These are phyloP conservation scores for Dolichopus griseipennis DNA, from an alignment of 2,888 invertebrate species.

Conservation along the genomic window DNA sequence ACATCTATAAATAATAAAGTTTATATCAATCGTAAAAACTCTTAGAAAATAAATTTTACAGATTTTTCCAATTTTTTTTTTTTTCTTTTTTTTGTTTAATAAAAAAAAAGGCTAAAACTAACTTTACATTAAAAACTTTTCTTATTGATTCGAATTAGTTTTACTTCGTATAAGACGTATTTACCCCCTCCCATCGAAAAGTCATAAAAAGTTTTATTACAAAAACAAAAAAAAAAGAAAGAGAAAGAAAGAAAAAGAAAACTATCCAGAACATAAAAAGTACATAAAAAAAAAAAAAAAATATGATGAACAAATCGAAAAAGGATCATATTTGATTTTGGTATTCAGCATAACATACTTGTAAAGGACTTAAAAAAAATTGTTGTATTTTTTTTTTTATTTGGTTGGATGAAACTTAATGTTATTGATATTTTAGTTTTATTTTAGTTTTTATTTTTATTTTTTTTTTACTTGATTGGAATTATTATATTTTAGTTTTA, in stretches of 20 bases:
- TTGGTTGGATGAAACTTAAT: neutral
- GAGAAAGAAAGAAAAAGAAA: neutral
- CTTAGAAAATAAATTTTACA: neutral
- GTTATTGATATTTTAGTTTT: neutral
- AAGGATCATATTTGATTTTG: neutral
- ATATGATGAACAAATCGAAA: neutral
- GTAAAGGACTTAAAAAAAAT: neutral
- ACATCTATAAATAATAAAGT: neutral
- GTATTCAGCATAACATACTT: neutral
- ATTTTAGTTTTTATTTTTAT: no score
- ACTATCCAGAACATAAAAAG: neutral
- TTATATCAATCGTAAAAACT: neutral
- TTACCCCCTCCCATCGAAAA: neutral
- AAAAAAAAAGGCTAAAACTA: neutral
- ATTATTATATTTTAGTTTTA: no score
- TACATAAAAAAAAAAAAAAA: neutral
- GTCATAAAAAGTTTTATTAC: slow-evolving; percentile 4
- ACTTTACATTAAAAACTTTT: neutral
- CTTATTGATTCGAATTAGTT: no score
- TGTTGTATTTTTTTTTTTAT: neutral
- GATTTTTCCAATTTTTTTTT: neutral
- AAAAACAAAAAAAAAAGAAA: neutral
- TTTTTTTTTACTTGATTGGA: no score
- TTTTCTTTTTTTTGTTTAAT: neutral
- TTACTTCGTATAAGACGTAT: no score